Percentiles rank a stretch among this genome's conserved stretches.
Evolutionary conservation across 92 coral and sea anemone genomes (phyloP).

Genomic region (Parazoanthus swiftii): DNA sequence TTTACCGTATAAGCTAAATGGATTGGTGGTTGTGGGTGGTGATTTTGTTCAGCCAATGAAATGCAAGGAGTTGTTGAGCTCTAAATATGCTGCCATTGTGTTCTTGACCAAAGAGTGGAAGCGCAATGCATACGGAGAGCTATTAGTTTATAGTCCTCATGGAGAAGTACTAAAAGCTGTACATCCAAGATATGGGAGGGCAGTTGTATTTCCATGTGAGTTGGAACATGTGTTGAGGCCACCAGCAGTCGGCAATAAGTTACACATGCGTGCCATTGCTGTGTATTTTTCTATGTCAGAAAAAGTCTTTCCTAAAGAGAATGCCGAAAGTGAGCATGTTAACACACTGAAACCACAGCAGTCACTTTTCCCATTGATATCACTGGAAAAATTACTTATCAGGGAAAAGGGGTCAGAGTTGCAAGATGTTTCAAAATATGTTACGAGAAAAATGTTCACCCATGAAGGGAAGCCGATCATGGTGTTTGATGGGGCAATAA

Average conservation of each 20-base stretch:
- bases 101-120: conserved; percentile 59
- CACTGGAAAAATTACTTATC: conserved; percentile 17
- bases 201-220: conserved; percentile 57
- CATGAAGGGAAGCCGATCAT: conserved; percentile 56
- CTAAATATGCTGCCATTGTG: conserved; percentile 39
- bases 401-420: neutral
- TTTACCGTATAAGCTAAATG: conserved; percentile 41
- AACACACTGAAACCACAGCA: neutral
- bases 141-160: conserved; percentile 54
- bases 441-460: conserved; percentile 65
- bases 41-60: conserved; percentile 28
- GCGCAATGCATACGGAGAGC: conserved; percentile 74
- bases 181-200: conserved; percentile 68
- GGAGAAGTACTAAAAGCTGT: conserved; percentile 72
- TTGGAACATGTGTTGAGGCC: conserved; percentile 62
- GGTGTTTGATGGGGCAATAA: conserved; percentile 67
- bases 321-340: neutral
- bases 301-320: neutral
- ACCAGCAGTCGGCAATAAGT: conserved; percentile 59
- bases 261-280: conserved; percentile 53
- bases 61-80: neutral
- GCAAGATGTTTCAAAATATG: conserved; percentile 46
- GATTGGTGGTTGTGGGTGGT: conserved; percentile 56
- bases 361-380: neutral
- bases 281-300: conserved; percentile 42